These are phyloP conservation scores for Escarpia spicata DNA, from an alignment of 2,888 invertebrate species.

Conservation along the genomic window DNA sequence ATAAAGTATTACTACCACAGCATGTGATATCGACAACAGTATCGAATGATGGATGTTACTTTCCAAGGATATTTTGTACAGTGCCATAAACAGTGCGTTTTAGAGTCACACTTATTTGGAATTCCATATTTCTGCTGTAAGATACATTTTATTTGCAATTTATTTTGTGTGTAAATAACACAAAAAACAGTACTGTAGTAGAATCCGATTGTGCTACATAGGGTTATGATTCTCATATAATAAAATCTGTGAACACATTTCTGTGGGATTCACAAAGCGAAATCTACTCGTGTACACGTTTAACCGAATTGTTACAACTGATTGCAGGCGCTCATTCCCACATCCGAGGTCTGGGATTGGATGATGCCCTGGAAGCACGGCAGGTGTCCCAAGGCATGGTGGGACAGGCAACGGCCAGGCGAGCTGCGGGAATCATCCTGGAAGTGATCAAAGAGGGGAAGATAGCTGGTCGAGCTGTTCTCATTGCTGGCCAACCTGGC, in stretches of 20 bases:
- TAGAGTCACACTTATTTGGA: too few relatives aligned
- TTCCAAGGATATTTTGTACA: too few relatives aligned
- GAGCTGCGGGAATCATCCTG: conserved; percentile 93
- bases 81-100: too few relatives aligned
- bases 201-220: neutral
- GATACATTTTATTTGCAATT: neutral
- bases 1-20: too few relatives aligned
- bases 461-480: conserved; percentile 93
- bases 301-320: neutral
- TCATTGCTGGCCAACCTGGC: conserved; percentile 97
- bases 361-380: conserved; percentile 92
- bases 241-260: too few relatives aligned
- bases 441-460: conserved; percentile 99
- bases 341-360: conserved; percentile 93
- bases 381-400: conserved; percentile 96
- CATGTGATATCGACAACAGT: too few relatives aligned
- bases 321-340: conserved; percentile 90
- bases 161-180: too few relatives aligned
- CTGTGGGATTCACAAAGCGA: neutral
- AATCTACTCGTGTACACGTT: neutral
- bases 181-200: neutral
- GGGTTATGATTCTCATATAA: too few relatives aligned
- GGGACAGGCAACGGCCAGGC: conserved; percentile 85
- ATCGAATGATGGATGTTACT: too few relatives aligned
- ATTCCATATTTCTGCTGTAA: neutral